Evolutionary conservation across 2,888 invertebrate species (phyloP).

Genomic region (Scotopteryx bipunctaria): DNA sequence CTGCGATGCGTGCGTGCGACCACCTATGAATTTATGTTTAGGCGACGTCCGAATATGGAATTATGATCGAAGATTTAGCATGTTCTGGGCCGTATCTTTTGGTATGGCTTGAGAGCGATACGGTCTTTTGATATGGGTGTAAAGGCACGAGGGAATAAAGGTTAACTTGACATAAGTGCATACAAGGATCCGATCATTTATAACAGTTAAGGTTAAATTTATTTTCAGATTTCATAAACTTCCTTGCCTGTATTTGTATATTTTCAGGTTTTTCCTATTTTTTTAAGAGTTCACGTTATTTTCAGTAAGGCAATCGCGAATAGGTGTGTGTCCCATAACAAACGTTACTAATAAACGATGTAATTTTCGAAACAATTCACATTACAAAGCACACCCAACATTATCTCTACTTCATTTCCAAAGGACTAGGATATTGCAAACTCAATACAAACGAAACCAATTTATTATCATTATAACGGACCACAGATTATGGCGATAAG

Average conservation of each 20-base stretch:
- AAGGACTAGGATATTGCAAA: constrained; percentile 32
- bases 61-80: constrained; percentile 71
- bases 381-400: constrained; percentile 25
- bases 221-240: too few relatives aligned
- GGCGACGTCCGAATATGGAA: constrained; percentile 70
- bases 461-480: constrained; percentile 36
- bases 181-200: too few relatives aligned
- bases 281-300: too few relatives aligned
- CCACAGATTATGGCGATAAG: constrained; percentile 34
- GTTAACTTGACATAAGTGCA: not conserved
- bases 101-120: not conserved
- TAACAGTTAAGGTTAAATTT: too few relatives aligned
- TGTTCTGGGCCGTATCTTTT: constrained; percentile 29
- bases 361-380: constrained; percentile 5
- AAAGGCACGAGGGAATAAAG: not conserved
- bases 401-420: constrained; percentile 26
- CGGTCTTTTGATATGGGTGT: constrained; percentile 4
- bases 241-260: too few relatives aligned
- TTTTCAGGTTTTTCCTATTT: too few relatives aligned
- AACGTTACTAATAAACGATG: too few relatives aligned
- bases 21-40: constrained; percentile 82
- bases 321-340: too few relatives aligned
- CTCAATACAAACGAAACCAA: constrained; percentile 32
- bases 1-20: constrained; percentile 77
- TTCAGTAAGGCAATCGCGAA: too few relatives aligned